phyloP scores from a whole-genome alignment of 2,113 vertebrate genomes.

The Tiliqua scincoides region DNA sequence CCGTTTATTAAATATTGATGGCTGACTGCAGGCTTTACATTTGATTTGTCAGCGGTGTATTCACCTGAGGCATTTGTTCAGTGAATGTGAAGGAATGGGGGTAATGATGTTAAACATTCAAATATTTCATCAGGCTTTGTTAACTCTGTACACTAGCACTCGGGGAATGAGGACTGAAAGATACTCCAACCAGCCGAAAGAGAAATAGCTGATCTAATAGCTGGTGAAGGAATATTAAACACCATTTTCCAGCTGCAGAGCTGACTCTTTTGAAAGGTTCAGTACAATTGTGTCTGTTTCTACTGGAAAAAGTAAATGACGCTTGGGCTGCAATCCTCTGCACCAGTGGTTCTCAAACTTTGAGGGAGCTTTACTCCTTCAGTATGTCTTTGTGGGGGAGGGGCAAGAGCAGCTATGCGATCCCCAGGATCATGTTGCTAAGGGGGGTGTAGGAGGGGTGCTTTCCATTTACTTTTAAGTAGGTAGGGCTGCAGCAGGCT shows the following conservation, averaged over 20 bases:
- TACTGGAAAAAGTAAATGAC: neutral
- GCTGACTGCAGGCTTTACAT: slow-evolving; percentile 13
- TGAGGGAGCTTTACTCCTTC: too few relatives aligned
- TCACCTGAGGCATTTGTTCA: slow-evolving; percentile 34
- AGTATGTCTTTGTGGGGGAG: too few relatives aligned
- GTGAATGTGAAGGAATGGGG: slow-evolving; percentile 33
- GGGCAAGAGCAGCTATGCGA: too few relatives aligned
- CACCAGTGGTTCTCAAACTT: too few relatives aligned
- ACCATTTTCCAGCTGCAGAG: neutral
- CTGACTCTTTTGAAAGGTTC: neutral
- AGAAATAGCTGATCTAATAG: neutral
- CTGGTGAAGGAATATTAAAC: neutral
- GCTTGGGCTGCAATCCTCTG: neutral
- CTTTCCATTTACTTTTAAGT: too few relatives aligned
- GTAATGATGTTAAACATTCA: slow-evolving; percentile 31
- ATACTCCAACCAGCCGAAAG: neutral
- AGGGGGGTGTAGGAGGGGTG: too few relatives aligned
- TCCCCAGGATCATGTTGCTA: too few relatives aligned
- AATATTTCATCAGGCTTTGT: slow-evolving; percentile 9
- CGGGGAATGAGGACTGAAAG: slow-evolving; percentile 22
- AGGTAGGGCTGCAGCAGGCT: too few relatives aligned
- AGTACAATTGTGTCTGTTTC: neutral
- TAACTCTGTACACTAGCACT: slow-evolving; percentile 20
- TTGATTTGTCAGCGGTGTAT: slow-evolving; percentile 11
- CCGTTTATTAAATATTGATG: slow-evolving; percentile 13